These are phyloP conservation scores for Endotricha flammealis DNA, from an alignment of 2,888 invertebrate genomes.

Conservation along the genomic window DNA sequence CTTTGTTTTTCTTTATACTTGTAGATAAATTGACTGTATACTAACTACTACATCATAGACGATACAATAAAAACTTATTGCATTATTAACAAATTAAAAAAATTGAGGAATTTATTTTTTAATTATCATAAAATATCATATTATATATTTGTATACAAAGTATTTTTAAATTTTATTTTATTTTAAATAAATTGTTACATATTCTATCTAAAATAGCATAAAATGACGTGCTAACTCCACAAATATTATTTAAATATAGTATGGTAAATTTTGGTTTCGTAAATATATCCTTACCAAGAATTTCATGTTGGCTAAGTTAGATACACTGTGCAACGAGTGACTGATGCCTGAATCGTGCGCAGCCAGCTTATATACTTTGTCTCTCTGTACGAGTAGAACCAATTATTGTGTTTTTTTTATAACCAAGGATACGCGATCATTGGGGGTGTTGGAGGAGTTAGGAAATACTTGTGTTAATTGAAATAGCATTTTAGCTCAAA, in stretches of 20 bases:
- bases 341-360: slow-evolving; percentile 41
- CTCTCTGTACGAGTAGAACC: slow-evolving; percentile 12
- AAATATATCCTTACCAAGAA: slow-evolving; percentile 57
- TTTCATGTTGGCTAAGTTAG: slow-evolving; percentile 48
- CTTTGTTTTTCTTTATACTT: no score
- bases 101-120: no score
- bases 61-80: no score
- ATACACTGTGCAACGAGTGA: slow-evolving; percentile 36
- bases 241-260: no score
- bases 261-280: no score
- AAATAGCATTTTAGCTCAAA: neutral
- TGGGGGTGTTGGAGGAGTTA: slow-evolving; percentile 16
- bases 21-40: no score
- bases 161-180: neutral
- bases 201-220: no score
- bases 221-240: no score
- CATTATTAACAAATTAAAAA: no score
- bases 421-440: slow-evolving; percentile 19
- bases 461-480: slow-evolving; percentile 4
- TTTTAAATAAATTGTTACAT: no score
- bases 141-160: neutral
- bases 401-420: slow-evolving; percentile 22
- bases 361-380: slow-evolving; percentile 41
- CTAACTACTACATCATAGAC: no score
- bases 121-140: neutral